phyloP scores from a whole-genome alignment of 2,113 vertebrate genomes.

The Toxotes jaculatrix region DNA sequence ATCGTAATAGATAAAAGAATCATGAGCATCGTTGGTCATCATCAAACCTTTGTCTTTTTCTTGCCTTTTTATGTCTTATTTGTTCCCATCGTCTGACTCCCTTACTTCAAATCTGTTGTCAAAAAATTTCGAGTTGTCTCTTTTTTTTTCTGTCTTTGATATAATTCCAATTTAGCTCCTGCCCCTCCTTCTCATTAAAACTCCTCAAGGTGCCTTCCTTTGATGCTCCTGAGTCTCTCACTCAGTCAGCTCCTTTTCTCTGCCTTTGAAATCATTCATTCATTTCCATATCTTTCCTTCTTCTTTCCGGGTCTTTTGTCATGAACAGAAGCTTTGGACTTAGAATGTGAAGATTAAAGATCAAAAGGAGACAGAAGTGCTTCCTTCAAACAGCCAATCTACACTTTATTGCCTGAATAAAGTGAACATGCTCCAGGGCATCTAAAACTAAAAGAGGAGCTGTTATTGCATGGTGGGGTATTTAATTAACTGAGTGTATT shows the following conservation, averaged over 20 bases:
- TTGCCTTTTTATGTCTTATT: neutral
- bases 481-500: constrained; percentile 14
- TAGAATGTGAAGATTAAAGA: constrained; percentile 23
- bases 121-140: neutral
- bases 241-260: neutral
- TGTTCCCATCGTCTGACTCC: constrained; percentile 4
- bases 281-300: constrained; percentile 17
- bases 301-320: constrained; percentile 14
- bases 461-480: neutral
- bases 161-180: neutral
- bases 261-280: constrained; percentile 24
- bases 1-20: constrained; percentile 1
- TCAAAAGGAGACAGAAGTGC: constrained; percentile 14
- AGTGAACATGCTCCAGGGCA: constrained; percentile 2
- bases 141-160: constrained; percentile 18
- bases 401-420: constrained; percentile 3
- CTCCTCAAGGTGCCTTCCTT: constrained; percentile 12
- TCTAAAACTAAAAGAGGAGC: neutral
- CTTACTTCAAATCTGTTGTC: neutral
- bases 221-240: constrained; percentile 11
- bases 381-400: neutral
- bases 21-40: neutral
- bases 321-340: constrained; percentile 14
- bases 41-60: neutral
- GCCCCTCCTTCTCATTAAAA: constrained; percentile 18